phyloP scores from a whole-genome alignment of 2,113 vertebrate genomes.

The Sinocyclocheilus anshuiensis region DNA sequence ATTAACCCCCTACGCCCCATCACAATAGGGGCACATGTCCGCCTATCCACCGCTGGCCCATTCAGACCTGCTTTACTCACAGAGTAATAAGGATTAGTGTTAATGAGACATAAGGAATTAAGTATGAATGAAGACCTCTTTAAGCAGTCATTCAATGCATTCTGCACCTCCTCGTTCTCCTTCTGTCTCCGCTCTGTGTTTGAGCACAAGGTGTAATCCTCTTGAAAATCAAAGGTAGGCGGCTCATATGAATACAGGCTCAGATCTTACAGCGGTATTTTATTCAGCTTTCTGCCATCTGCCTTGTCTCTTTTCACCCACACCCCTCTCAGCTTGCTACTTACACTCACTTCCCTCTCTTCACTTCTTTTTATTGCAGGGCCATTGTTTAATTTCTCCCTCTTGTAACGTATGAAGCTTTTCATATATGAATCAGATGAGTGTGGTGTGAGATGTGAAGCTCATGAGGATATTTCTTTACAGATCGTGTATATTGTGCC shows the following conservation, averaged over 20 bases:
- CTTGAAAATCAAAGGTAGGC: constrained; percentile 81
- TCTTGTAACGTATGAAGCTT: constrained; percentile 15
- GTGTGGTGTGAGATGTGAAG: neutral
- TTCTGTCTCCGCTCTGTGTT: constrained; percentile 70
- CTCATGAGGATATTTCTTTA: neutral
- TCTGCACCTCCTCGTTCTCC: constrained; percentile 69
- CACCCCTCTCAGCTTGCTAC: constrained; percentile 35
- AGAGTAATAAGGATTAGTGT: constrained; percentile 79
- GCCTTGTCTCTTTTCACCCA: constrained; percentile 67
- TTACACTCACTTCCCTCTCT: neutral
- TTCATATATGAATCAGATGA: neutral
- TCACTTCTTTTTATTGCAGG: neutral
- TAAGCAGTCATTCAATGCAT: constrained; percentile 74
- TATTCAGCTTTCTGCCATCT: constrained; percentile 73
- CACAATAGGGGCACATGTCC: constrained; percentile 77
- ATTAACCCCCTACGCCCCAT: constrained; percentile 74
- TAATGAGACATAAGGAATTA: constrained; percentile 73
- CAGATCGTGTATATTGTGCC: neutral
- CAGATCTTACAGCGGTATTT: constrained; percentile 66
- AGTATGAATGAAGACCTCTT: constrained; percentile 76
- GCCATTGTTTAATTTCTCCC: neutral
- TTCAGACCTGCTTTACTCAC: constrained; percentile 68
- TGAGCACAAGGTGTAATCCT: constrained; percentile 79
- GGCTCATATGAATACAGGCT: constrained; percentile 76
- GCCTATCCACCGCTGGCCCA: constrained; percentile 84